Base-by-base conservation (phyloP, 2,797 vertebrate genomes). In the Vipera latastei region DNA sequence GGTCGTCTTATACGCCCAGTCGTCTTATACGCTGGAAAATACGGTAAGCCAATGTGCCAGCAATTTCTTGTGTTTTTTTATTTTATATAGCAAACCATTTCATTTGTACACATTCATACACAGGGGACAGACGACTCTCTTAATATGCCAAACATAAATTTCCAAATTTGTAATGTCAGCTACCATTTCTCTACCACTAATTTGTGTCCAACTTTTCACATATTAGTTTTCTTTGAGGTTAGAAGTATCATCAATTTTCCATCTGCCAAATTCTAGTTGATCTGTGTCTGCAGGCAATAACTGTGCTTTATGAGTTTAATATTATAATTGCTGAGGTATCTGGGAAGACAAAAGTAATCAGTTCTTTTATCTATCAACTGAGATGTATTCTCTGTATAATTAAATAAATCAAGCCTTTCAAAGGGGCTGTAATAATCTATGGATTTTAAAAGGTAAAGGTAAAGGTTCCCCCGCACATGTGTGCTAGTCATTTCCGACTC, bases 61-160 rank as follows among this genome's bases (percentile, higher is more conserved):
- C 22, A 65, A 26, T 69, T 14, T 14, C 2, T 25, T 55, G 13
- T n/a, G 22, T 7, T n/a, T 11, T 44, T 44, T 44, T 38, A 95
- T 95, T 95, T 96, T 96, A 94, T 95, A 96, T 95, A 95, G 95
- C 95, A 83, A 94, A 56, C 96, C 95, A 93, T 95, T 95, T 90
- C 94, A 96, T 95, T 95, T 2, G 93, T 38, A 89, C 94, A 73
- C 90, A 91, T 38, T 48, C 53, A 92, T 78, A 3, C 78, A 13
- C 63, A 53, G 25, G 89, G 96, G 94, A 96, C 94, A 94, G 94
- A 92, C 88, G 0, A 0, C 63, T 94, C 93, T 85, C 92, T 93
- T 94, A 94, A 85, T 57, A 73, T 20, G 92, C 93, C 94, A 93
- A 94, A 89, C 14, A 59, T 93, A 93, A 96, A 95, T 96, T 83